Conservation (phyloP, 2,797 vertebrate species). For the Arnoldichthys spilopterus region DNA sequence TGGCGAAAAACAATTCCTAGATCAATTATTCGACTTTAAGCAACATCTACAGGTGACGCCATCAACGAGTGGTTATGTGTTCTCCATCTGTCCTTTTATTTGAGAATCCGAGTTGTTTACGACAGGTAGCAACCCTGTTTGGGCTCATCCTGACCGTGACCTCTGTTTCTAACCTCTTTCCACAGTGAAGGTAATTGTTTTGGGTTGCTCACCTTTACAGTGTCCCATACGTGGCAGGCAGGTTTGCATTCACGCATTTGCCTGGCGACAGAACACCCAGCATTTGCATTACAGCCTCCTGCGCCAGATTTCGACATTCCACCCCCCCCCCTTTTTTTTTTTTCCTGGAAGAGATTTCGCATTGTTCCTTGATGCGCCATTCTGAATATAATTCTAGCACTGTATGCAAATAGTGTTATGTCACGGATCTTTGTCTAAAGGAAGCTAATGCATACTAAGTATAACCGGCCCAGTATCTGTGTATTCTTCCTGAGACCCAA, state of each 20-base stretch:
- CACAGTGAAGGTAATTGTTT: not conserved
- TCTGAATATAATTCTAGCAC: conserved; percentile 22
- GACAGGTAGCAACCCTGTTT: conserved; percentile 2
- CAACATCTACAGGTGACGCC: not conserved
- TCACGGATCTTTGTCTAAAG: not conserved
- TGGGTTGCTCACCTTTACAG: not conserved
- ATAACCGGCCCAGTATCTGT: not conserved
- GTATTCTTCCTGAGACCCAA: not conserved
- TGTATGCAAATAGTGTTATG: conserved; percentile 36
- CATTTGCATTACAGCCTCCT: conserved; percentile 33
- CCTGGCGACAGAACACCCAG: not conserved
- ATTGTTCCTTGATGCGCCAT: conserved; percentile 24
- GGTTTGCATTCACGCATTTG: conserved; percentile 33
- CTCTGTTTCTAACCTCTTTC: not conserved
- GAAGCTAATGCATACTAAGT: not conserved
- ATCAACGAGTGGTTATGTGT: not conserved
- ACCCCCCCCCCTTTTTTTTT: conserved; percentile 8
- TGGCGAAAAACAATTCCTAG: not conserved
- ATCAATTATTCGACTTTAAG: not conserved
- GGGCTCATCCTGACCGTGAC: conserved; percentile 18
- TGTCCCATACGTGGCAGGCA: not conserved
- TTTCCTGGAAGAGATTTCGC: conserved; percentile 24
- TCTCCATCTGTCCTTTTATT: not conserved
- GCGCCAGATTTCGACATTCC: conserved; percentile 5
- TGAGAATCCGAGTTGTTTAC: not conserved